A percentile compares a stretch with the other conserved stretches of the same genome.
Evolutionary conservation across 1,140 invertebrate genomes (phyloP).

Genomic region (Orchestia grillus): DNA sequence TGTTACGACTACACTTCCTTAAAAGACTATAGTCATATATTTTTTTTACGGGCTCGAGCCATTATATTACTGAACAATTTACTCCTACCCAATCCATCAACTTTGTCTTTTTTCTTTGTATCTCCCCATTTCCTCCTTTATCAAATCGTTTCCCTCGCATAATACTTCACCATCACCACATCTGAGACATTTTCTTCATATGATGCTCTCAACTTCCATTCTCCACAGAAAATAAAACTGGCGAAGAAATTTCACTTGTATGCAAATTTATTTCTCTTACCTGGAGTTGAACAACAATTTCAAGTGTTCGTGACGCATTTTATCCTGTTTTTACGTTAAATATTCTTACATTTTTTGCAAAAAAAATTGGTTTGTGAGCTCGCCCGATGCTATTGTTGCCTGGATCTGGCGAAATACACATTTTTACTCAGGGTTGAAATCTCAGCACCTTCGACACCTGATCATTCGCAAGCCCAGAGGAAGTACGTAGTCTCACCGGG

Average conservation of each 20-base stretch:
- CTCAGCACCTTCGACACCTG: neutral
- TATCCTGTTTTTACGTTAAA: neutral
- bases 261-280: neutral
- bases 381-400: too few species aligned
- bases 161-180: neutral
- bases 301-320: neutral
- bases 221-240: too few species aligned
- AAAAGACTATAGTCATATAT: neutral
- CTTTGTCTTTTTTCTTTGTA: neutral
- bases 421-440: neutral
- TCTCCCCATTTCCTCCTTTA: neutral
- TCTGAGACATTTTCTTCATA: neutral
- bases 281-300: neutral
- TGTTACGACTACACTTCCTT: neutral
- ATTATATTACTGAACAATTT: neutral
- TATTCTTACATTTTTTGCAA: neutral
- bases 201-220: neutral
- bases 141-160: neutral
- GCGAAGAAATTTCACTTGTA: neutral
- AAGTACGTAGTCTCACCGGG: neutral
- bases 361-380: neutral
- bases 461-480: neutral
- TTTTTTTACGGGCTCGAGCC: neutral
- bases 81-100: neutral
- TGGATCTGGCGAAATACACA: neutral